Evolutionary conservation across 92 coral and sea anemone species (phyloP).

Genomic region (Blastomussa wellsi): DNA sequence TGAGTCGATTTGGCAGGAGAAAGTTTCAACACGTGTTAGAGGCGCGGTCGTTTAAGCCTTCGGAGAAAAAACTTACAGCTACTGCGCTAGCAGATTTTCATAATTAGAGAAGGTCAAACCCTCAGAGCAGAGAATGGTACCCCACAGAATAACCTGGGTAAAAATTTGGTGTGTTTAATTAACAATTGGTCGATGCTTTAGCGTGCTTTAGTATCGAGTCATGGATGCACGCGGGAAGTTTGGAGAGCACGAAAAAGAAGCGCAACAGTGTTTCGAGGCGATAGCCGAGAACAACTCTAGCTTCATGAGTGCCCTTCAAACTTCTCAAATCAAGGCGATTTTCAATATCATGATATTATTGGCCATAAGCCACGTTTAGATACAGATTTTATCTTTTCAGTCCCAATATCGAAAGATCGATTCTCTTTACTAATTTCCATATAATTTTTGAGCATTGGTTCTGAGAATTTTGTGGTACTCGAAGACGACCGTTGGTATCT

Average conservation of each 20-base stretch:
- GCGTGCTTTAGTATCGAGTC: no score
- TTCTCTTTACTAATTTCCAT: neutral
- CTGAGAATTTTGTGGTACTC: neutral
- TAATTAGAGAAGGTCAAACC: constrained; percentile 20
- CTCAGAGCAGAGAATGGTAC: neutral
- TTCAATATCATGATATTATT: neutral
- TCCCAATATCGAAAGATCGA: no score
- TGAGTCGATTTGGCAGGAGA: constrained; percentile 61
- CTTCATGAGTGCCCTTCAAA: no score
- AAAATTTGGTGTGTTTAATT: neutral
- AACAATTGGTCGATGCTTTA: no score
- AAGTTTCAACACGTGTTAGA: constrained; percentile 78
- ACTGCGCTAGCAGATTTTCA: constrained; percentile 61
- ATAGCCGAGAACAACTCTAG: no score
- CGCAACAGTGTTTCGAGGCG: no score
- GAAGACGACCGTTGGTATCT: no score
- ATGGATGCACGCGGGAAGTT: no score
- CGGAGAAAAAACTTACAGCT: constrained; percentile 51
- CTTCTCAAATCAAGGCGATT: neutral
- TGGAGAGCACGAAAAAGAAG: no score
- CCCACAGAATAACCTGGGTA: neutral
- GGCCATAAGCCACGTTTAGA: neutral
- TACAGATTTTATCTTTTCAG: no score
- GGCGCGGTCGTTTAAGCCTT: constrained; percentile 85
- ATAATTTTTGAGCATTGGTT: no score